Conservation (phyloP, 2,113 vertebrate species). For the Stegastes partitus region DNA sequence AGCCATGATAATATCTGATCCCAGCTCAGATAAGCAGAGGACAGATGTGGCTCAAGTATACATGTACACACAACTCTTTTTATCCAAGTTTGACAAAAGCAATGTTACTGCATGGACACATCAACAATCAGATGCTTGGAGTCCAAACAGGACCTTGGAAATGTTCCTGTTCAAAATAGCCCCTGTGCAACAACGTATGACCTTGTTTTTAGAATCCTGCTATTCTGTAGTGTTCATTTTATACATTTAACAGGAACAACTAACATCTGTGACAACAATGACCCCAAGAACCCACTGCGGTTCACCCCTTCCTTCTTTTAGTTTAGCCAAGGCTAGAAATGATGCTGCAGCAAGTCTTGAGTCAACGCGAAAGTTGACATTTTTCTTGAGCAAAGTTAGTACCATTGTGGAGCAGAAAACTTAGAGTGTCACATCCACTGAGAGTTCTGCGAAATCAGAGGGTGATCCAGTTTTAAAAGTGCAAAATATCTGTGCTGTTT, state of each 20-base stretch:
- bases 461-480: slow-evolving; percentile 50
- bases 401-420: slow-evolving; percentile 8
- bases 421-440: slow-evolving; percentile 31
- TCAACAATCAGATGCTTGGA: background rate
- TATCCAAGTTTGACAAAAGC: background rate
- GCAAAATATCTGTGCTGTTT: slow-evolving; percentile 24
- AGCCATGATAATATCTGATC: background rate
- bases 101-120: background rate
- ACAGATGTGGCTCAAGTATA: too few relatives aligned
- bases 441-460: slow-evolving; percentile 31
- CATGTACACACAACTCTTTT: too few relatives aligned
- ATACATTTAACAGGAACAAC: slow-evolving; percentile 1
- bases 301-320: slow-evolving; percentile 26
- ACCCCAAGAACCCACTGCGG: slow-evolving; percentile 17
- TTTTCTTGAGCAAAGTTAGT: slow-evolving; percentile 12
- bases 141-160: background rate
- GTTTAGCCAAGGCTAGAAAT: background rate
- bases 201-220: too few relatives aligned
- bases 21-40: background rate
- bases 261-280: background rate
- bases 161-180: too few relatives aligned
- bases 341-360: background rate
- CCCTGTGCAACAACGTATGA: too few relatives aligned
- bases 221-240: background rate
- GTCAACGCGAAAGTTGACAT: background rate